Evolutionary conservation across 2,888 invertebrate genomes (phyloP).

Genomic region (Synergus umbraculus): DNA sequence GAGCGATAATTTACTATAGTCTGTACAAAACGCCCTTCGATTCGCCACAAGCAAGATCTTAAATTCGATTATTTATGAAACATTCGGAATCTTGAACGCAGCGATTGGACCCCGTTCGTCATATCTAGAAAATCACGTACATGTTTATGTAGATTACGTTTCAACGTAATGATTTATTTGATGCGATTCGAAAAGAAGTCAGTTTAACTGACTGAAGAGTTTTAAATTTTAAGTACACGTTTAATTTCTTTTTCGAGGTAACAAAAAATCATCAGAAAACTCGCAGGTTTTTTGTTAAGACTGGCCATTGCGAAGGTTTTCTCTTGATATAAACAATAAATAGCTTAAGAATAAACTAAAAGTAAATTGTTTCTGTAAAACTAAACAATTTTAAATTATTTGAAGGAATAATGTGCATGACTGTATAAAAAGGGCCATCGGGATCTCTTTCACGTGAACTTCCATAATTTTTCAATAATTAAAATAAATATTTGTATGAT

Average conservation of each 20-base stretch:
- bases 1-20: slow-evolving; percentile 69
- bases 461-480: neutral
- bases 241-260: neutral
- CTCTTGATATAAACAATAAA: slow-evolving; percentile 18
- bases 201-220: slow-evolving; percentile 18
- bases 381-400: neutral
- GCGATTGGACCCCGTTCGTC: slow-evolving; percentile 50
- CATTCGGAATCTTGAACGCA: slow-evolving; percentile 58
- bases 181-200: slow-evolving; percentile 33
- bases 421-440: no score
- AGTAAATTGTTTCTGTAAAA: neutral
- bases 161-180: slow-evolving; percentile 24
- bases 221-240: slow-evolving; percentile 25
- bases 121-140: slow-evolving; percentile 27
- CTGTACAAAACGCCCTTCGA: slow-evolving; percentile 69
- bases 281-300: slow-evolving; percentile 30
- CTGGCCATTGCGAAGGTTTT: slow-evolving; percentile 32
- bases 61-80: slow-evolving; percentile 52
- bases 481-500: neutral
- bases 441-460: no score
- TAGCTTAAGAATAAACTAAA: slow-evolving; percentile 4
- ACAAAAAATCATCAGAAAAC: slow-evolving; percentile 29
- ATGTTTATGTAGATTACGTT: slow-evolving; percentile 22
- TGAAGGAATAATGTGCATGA: neutral
- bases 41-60: slow-evolving; percentile 55